These are phyloP conservation scores for Megastigmus dorsalis DNA, from an alignment of 2,888 invertebrate species.

Conservation along the genomic window DNA sequence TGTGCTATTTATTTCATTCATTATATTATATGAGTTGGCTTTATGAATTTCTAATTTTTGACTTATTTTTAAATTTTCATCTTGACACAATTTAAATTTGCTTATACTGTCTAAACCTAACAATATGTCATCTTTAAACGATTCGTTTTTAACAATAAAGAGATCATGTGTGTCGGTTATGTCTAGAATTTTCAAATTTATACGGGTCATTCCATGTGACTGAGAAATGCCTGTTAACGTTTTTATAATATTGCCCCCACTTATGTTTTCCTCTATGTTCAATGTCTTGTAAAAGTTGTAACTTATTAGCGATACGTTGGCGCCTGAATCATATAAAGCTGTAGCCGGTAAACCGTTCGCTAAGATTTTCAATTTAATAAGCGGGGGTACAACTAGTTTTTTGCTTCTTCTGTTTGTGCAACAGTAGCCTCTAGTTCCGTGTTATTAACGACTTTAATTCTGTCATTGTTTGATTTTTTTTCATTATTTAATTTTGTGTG, in stretches of 20 bases:
- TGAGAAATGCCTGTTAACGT: slow-evolving; percentile 38
- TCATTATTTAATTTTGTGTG: slow-evolving; percentile 32
- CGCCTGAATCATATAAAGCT: slow-evolving; percentile 48
- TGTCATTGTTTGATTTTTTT: slow-evolving; percentile 32
- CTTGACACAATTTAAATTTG: slow-evolving; percentile 51
- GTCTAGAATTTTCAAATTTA: slow-evolving; percentile 44
- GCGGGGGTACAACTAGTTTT: slow-evolving; percentile 43
- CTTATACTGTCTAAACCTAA: slow-evolving; percentile 50
- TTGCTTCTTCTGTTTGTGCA: slow-evolving; percentile 16
- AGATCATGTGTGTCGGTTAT: slow-evolving; percentile 20
- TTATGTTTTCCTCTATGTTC: slow-evolving; percentile 40
- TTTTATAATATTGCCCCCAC: slow-evolving; percentile 42
- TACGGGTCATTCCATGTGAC: slow-evolving; percentile 33
- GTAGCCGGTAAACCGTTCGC: slow-evolving; percentile 29
- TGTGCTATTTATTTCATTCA: not conserved
- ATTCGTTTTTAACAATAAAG: slow-evolving; percentile 43
- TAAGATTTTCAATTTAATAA: slow-evolving; percentile 48
- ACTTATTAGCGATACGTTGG: slow-evolving; percentile 50
- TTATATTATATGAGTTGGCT: too few relatives aligned
- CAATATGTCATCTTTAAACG: slow-evolving; percentile 46
- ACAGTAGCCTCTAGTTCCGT: not conserved
- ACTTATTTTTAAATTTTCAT: slow-evolving; percentile 50
- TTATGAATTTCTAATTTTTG: slow-evolving; percentile 34
- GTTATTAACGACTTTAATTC: slow-evolving; percentile 26
- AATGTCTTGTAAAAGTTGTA: slow-evolving; percentile 26